Evolutionary conservation across 2,797 vertebrate species (phyloP).

Genomic region (Acrocephalus scirpaceus): DNA sequence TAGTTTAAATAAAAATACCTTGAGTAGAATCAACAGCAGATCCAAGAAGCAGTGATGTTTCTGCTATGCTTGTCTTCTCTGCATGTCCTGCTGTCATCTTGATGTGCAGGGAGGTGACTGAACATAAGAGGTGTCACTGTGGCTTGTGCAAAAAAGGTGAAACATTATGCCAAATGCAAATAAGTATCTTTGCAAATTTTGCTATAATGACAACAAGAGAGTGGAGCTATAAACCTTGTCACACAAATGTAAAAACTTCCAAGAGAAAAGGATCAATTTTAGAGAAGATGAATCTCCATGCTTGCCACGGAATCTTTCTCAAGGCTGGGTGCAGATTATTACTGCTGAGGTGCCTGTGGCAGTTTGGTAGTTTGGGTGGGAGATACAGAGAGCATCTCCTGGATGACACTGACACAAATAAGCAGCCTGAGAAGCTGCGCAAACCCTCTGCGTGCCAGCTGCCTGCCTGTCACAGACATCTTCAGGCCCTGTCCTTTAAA

Average conservation of each 20-base stretch:
- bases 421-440: neutral
- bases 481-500: neutral
- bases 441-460: neutral
- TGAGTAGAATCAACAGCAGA: neutral
- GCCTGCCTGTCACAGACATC: neutral
- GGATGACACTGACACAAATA: neutral
- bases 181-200: neutral
- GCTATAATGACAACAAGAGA: neutral
- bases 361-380: neutral
- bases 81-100: neutral
- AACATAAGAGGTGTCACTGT: neutral
- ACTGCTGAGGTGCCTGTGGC: neutral
- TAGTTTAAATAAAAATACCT: neutral
- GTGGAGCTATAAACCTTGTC: neutral
- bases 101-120: neutral
- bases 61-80: neutral
- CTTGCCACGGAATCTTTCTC: neutral
- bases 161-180: neutral
- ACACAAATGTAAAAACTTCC: neutral
- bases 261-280: neutral
- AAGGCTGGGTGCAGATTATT: neutral
- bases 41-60: neutral
- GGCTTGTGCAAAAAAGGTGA: neutral
- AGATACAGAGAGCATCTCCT: neutral
- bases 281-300: neutral